These are phyloP conservation scores for Apomyelois bistriatella DNA, from an alignment of 2,888 invertebrate species.

Conservation along the genomic window DNA sequence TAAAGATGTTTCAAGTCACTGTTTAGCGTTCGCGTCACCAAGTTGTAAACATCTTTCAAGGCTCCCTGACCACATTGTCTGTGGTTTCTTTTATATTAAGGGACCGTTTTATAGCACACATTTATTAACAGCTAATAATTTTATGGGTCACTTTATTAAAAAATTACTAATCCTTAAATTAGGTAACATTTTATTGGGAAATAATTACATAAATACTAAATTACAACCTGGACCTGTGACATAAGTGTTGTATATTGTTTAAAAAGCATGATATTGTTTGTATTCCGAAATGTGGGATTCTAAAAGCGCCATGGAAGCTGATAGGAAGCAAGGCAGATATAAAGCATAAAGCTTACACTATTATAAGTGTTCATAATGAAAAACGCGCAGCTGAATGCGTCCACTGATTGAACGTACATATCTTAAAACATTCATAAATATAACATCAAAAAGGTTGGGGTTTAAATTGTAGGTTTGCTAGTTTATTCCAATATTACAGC, in stretches of 20 bases:
- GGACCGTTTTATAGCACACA: conserved; percentile 68
- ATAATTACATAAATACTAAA: conserved; percentile 65
- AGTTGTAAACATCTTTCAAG: conserved; percentile 44
- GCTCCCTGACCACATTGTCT: conserved; percentile 36
- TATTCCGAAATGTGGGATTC: conserved; percentile 45
- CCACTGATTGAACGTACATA: conserved; percentile 13
- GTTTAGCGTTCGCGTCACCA: neutral
- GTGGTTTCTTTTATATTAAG: conserved; percentile 49
- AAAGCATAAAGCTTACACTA: conserved; percentile 46
- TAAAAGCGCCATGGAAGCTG: conserved; percentile 64
- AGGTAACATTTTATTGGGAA: conserved; percentile 66
- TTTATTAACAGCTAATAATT: conserved; percentile 64
- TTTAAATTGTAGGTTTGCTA: conserved; percentile 23
- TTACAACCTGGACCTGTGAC: conserved; percentile 77
- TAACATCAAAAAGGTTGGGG: conserved; percentile 10
- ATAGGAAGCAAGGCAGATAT: conserved; percentile 61
- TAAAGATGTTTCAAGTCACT: conserved; percentile 38
- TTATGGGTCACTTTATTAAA: conserved; percentile 53
- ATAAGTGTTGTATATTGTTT: conserved; percentile 49
- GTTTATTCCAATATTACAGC: conserved; percentile 57
- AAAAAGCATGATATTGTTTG: conserved; percentile 57
- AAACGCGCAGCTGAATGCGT: conserved; percentile 37
- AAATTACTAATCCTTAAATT: conserved; percentile 67
- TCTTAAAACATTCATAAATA: neutral
- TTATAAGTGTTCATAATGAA: conserved; percentile 35